Conservation (phyloP, 1,140 invertebrate genomes). For the Forficula auricularia region DNA sequence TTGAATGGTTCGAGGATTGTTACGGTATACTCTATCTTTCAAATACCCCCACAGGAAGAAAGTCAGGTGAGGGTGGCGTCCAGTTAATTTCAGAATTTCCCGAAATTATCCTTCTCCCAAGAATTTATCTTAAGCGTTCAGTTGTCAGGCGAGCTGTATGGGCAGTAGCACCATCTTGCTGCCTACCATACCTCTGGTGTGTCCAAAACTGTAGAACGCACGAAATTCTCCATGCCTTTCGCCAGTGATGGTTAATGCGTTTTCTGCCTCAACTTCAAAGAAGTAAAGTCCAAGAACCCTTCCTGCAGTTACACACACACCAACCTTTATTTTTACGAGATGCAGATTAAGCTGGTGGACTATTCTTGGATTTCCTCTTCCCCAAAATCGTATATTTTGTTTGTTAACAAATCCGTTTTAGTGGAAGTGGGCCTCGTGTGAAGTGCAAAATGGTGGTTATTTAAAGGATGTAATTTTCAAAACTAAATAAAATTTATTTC, state of each 20-base stretch:
- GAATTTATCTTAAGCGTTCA: slow-evolving; percentile 7
- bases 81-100: slow-evolving; percentile 14
- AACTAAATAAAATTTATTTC: too few species aligned
- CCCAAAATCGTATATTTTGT: slow-evolving; percentile 12
- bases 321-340: slow-evolving; percentile 8
- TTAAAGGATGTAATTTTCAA: too few species aligned
- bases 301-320: slow-evolving; percentile 3
- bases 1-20: slow-evolving; percentile 17
- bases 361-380: slow-evolving; percentile 7
- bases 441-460: too few species aligned
- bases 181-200: slow-evolving; percentile 15
- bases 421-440: slow-evolving; percentile 9
- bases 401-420: slow-evolving; percentile 11
- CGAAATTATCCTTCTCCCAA: not conserved
- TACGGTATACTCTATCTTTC: slow-evolving; percentile 16
- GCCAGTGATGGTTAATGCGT: slow-evolving; percentile 1
- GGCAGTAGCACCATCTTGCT: slow-evolving; percentile 18
- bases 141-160: slow-evolving; percentile 16
- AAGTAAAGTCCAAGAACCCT: slow-evolving; percentile 11
- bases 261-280: slow-evolving; percentile 1
- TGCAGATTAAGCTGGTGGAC: slow-evolving; percentile 4
- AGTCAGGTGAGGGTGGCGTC: slow-evolving; percentile 21
- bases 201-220: not conserved
- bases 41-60: slow-evolving; percentile 20
- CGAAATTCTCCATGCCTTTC: not conserved